Conservation (phyloP, 2,888 invertebrate genomes). For the Oxycera nigricornis region DNA sequence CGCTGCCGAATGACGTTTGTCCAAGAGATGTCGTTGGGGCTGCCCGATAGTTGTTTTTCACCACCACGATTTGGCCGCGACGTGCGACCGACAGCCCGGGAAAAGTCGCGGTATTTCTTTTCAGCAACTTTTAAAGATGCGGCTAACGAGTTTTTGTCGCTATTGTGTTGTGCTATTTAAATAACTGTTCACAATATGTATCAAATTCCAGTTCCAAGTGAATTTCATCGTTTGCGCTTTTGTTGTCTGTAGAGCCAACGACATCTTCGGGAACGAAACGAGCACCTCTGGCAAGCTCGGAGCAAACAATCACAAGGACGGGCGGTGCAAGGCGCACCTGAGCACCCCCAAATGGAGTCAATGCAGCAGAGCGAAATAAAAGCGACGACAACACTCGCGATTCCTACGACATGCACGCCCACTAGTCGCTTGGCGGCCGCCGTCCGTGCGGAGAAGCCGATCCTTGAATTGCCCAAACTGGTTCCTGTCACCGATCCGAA, state of each 20-base stretch:
- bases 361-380: not conserved
- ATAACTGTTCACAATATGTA: constrained; percentile 9
- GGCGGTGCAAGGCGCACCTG: not conserved
- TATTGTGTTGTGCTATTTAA: not conserved
- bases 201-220: not conserved
- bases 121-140: not conserved
- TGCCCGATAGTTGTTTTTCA: constrained; percentile 11
- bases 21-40: constrained; percentile 40
- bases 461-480: constrained; percentile 37
- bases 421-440: not conserved
- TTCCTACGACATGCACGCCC: not conserved
- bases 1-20: constrained; percentile 39
- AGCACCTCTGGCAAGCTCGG: not conserved
- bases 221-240: not conserved
- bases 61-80: constrained; percentile 4
- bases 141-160: not conserved
- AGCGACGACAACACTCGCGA: not conserved
- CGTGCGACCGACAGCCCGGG: constrained; percentile 3
- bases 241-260: not conserved
- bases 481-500: constrained; percentile 24
- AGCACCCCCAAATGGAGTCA: not conserved
- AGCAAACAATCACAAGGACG: not conserved
- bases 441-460: not conserved
- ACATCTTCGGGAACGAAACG: not conserved
- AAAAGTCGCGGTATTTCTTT: too few species aligned